These are phyloP conservation scores for Temnothorax rugatulus DNA, from an alignment of 2,888 invertebrate species.

Conservation along the genomic window DNA sequence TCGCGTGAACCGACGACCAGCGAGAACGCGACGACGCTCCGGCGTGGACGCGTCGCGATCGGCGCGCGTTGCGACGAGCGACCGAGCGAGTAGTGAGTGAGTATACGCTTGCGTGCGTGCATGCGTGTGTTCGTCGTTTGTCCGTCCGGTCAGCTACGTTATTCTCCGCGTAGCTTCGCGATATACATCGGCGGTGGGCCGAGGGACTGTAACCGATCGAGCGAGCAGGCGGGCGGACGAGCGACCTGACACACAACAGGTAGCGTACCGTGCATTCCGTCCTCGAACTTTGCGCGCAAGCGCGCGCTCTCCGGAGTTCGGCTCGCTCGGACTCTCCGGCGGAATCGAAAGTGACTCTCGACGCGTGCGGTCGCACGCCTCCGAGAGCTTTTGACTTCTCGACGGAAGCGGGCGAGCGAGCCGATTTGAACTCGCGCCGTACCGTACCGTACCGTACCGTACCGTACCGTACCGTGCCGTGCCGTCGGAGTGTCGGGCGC, in stretches of 20 bases:
- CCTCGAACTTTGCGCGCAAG: slow-evolving; percentile 70
- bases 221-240: slow-evolving; percentile 50
- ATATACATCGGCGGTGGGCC: slow-evolving; percentile 28
- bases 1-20: slow-evolving; percentile 36
- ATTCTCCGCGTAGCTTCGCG: slow-evolving; percentile 55
- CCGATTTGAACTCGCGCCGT: not conserved
- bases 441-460: no score
- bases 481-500: not conserved
- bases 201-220: slow-evolving; percentile 28
- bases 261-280: slow-evolving; percentile 72
- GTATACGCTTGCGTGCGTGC: not conserved
- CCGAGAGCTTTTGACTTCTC: not conserved
- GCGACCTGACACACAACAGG: slow-evolving; percentile 73
- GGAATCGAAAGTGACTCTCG: slow-evolving; percentile 52
- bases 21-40: slow-evolving; percentile 48
- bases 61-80: slow-evolving; percentile 30
- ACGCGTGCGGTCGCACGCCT: not conserved
- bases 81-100: not conserved
- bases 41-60: slow-evolving; percentile 46
- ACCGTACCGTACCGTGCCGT: no score
- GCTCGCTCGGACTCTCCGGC: slow-evolving; percentile 4
- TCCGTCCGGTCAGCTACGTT: slow-evolving; percentile 13
- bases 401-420: not conserved
- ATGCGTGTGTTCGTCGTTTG: not conserved
- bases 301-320: slow-evolving; percentile 38